Evolutionary conservation across 2,888 invertebrate genomes (phyloP).

Genomic region (Lithophane leautieri): DNA sequence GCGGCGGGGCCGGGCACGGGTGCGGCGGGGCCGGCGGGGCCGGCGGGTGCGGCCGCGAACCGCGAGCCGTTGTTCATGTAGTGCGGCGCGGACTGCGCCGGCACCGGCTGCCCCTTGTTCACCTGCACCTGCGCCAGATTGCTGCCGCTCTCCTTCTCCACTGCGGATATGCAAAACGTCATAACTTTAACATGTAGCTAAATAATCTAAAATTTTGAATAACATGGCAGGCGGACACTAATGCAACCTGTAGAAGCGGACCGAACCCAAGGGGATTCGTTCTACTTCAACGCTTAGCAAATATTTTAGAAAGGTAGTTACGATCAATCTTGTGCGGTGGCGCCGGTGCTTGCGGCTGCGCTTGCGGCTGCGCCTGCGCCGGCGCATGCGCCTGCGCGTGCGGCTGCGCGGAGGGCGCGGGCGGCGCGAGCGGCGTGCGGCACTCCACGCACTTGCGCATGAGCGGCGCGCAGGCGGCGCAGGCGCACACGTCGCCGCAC

Average conservation of each 20-base stretch:
- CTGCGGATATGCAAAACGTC: constrained; percentile 63
- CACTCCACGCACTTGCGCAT: constrained; percentile 99
- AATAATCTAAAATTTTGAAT: neutral
- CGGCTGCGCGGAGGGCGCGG: constrained; percentile 78
- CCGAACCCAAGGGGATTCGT: neutral
- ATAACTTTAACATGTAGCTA: neutral
- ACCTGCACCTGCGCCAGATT: constrained; percentile 87
- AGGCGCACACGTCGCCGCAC: constrained; percentile 98
- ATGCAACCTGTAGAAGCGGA: too few relatives aligned
- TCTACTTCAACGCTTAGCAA: neutral
- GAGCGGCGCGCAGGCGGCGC: constrained; percentile 95
- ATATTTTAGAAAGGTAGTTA: constrained; percentile 41
- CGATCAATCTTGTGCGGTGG: constrained; percentile 69
- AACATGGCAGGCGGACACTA: neutral
- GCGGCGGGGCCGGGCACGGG: too few relatives aligned
- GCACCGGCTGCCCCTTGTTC: constrained; percentile 88
- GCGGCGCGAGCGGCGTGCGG: constrained; percentile 93
- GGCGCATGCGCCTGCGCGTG: constrained; percentile 72
- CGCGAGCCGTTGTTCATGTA: constrained; percentile 87
- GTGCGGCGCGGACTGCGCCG: constrained; percentile 85
- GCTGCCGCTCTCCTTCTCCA: constrained; percentile 81
- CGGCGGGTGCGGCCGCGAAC: constrained; percentile 67
- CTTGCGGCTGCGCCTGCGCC: constrained; percentile 91
- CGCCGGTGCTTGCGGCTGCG: constrained; percentile 53
- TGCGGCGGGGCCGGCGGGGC: constrained; percentile 30